phyloP scores from a whole-genome alignment of 2,797 vertebrate genomes.

The Nothura maculosa region DNA sequence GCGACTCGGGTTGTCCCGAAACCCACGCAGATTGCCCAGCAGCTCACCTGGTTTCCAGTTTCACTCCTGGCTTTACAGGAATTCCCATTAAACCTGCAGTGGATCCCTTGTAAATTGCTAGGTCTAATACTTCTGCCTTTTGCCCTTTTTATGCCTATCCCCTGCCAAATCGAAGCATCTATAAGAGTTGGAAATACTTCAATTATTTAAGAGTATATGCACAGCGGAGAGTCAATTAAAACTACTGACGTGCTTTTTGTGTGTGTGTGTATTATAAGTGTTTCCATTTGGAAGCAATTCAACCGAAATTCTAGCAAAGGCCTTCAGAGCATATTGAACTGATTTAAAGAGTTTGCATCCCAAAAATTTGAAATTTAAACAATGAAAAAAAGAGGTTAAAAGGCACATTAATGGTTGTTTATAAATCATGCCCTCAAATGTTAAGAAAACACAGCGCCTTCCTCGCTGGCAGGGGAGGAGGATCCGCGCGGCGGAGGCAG shows the following conservation, averaged over 20 bases:
- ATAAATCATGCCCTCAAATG: conserved; percentile 53
- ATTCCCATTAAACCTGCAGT: neutral
- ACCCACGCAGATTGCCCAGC: neutral
- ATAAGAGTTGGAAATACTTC: conserved; percentile 9
- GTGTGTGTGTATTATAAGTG: neutral
- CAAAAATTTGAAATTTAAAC: conserved; percentile 69
- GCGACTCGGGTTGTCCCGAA: neutral
- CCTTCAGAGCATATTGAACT: conserved; percentile 57
- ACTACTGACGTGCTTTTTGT: neutral
- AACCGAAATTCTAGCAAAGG: conserved; percentile 45
- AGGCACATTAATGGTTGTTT: conserved; percentile 57
- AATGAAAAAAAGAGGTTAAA: conserved; percentile 60
- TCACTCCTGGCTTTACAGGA: neutral
- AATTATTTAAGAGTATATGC: neutral
- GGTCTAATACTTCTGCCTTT: neutral
- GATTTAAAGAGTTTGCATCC: conserved; percentile 59
- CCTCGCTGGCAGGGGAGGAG: neutral
- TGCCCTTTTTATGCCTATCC: neutral
- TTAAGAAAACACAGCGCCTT: conserved; percentile 60
- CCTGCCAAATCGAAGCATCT: neutral
- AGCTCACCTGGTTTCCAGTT: conserved; percentile 45
- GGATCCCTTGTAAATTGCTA: conserved; percentile 20
- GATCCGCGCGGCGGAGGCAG: too few species aligned
- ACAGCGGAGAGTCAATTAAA: conserved; percentile 40
- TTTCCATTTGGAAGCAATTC: conserved; percentile 70